A percentile compares a stretch with the other conserved stretches of the same genome.
Evolutionary conservation across 2,797 vertebrate genomes (phyloP).

Genomic region (Crocidura indochinensis): DNA sequence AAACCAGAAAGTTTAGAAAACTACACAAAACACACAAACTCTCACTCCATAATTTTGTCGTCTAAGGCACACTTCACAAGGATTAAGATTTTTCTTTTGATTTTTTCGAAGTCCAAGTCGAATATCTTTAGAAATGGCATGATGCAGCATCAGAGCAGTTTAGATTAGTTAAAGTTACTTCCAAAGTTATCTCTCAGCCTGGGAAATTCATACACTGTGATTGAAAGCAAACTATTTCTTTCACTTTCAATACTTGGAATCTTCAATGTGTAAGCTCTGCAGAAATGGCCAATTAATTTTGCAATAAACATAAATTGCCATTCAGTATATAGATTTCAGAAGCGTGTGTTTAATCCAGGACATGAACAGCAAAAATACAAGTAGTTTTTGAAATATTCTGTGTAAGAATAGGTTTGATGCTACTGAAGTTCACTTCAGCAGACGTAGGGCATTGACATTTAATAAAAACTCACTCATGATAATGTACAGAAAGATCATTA

Average conservation of each 20-base stretch:
- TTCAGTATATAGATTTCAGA: conserved; percentile 22
- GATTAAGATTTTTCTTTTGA: not conserved
- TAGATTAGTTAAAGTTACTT: no score
- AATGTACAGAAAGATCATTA: not conserved
- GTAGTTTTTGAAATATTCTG: not conserved
- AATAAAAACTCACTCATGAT: conserved; percentile 2
- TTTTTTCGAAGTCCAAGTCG: not conserved
- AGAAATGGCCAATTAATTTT: conserved; percentile 24
- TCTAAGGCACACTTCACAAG: not conserved
- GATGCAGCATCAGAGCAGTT: not conserved
- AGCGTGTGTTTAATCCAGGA: conserved; percentile 54
- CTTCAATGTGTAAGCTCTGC: not conserved
- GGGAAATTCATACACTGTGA: no score
- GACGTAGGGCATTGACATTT: not conserved
- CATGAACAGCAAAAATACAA: conserved; percentile 21
- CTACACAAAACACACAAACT: not conserved
- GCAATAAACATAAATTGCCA: not conserved
- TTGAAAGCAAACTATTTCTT: no score
- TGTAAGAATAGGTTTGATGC: not conserved
- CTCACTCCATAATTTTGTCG: conserved; percentile 15
- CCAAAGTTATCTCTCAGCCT: no score
- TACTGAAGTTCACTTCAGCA: conserved; percentile 13
- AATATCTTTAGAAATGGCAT: conserved; percentile 18
- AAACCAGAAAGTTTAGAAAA: no score
- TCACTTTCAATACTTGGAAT: no score